Percentiles rank a stretch among this genome's conserved stretches.
Conservation (phyloP, 2,888 invertebrate genomes). For the Drosophila nr. medialis region DNA sequence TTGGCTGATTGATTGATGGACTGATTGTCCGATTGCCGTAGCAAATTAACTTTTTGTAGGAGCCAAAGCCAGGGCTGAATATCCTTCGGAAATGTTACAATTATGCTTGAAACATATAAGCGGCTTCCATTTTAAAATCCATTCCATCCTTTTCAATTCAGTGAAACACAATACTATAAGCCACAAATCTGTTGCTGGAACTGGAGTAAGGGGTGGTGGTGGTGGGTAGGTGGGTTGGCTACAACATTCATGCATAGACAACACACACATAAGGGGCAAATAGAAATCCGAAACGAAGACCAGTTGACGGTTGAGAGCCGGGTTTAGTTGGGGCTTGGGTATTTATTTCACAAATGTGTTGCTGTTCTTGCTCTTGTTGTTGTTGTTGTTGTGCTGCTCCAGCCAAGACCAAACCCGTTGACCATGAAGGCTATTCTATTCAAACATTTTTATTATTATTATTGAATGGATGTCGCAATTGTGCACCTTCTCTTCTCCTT, state of each 20-base stretch:
- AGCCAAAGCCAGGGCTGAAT: neutral
- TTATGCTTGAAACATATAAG: conserved; percentile 13
- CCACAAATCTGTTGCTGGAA: conserved; percentile 3
- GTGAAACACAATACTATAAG: conserved; percentile 36
- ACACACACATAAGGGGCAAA: conserved; percentile 46
- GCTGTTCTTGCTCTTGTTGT: neutral
- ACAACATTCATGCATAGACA: conserved; percentile 58
- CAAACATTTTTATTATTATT: conserved; percentile 68
- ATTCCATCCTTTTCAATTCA: conserved; percentile 20
- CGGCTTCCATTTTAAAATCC: conserved; percentile 5
- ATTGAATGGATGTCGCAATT: conserved; percentile 41
- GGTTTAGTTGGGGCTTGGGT: neutral
- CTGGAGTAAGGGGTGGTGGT: neutral
- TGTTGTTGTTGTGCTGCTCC: conserved; percentile 18
- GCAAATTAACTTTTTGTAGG: conserved; percentile 19
- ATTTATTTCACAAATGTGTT: neutral
- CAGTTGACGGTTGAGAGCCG: conserved; percentile 30
- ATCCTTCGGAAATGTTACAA: conserved; percentile 13
- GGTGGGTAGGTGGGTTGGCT: conserved; percentile 5
- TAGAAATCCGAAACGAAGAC: conserved; percentile 34
- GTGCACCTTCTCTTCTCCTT: conserved; percentile 1
- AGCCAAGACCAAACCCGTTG: conserved; percentile 34
- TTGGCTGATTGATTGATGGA: conserved; percentile 16
- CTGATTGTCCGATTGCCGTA: conserved; percentile 5
- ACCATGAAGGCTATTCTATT: conserved; percentile 48